Percentiles rank a stretch among this genome's conserved stretches.
Evolutionary conservation across 1,140 invertebrate species (phyloP).

Genomic region (Drosophila funebris): DNA sequence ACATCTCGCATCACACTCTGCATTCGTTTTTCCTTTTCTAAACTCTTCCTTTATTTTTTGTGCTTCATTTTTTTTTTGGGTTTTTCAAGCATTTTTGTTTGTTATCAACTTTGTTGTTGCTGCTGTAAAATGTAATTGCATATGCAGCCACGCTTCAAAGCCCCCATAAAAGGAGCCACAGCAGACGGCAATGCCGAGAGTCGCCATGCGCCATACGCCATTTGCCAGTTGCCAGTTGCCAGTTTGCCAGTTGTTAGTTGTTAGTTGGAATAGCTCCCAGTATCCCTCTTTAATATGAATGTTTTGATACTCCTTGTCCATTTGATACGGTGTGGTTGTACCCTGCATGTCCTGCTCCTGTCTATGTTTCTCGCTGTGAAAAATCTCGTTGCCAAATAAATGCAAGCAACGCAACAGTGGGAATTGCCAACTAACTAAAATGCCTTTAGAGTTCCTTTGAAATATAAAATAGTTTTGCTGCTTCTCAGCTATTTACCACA

Average conservation of each 20-base stretch:
- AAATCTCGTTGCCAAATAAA: slow-evolving; percentile 40
- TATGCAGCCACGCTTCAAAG: slow-evolving; percentile 79
- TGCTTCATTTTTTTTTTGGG: slow-evolving; percentile 18
- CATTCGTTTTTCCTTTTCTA: slow-evolving; percentile 16
- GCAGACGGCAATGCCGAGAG: slow-evolving; percentile 6
- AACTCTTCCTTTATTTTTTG: slow-evolving; percentile 7
- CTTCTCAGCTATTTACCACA: background rate
- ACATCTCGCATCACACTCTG: background rate
- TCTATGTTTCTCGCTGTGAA: slow-evolving; percentile 51
- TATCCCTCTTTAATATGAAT: slow-evolving; percentile 27
- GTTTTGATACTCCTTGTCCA: slow-evolving; percentile 25
- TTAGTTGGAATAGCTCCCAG: slow-evolving; percentile 15
- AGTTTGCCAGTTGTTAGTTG: slow-evolving; percentile 1
- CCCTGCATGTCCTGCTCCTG: slow-evolving; percentile 8
- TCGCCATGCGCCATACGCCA: background rate
- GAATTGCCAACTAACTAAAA: slow-evolving; percentile 7
- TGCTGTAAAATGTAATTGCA: slow-evolving; percentile 77
- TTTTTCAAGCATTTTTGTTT: slow-evolving; percentile 49
- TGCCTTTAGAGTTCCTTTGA: background rate
- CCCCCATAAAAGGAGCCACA: slow-evolving; percentile 52
- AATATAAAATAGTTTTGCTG: background rate
- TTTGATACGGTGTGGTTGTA: slow-evolving; percentile 15
- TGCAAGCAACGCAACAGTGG: slow-evolving; percentile 30
- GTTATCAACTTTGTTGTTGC: slow-evolving; percentile 76
- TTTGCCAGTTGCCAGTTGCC: slow-evolving; percentile 1